Conservation (phyloP, 92 coral and sea anemone genomes). For the Zoanthus sociatus region DNA sequence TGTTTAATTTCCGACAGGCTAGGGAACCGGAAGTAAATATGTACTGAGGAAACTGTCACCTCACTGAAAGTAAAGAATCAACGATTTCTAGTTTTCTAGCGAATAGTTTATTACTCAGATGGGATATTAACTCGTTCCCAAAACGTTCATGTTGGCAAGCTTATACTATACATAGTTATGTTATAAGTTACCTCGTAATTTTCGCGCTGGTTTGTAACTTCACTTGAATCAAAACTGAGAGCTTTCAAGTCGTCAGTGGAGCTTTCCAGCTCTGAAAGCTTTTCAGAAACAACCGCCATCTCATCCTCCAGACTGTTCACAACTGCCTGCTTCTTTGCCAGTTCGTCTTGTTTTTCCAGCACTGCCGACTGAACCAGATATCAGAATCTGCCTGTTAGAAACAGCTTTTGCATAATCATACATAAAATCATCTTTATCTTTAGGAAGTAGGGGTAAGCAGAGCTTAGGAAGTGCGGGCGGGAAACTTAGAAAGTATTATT, state of each 20-base stretch:
- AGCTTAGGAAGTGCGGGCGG: no score
- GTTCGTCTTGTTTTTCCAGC: conserved; percentile 43
- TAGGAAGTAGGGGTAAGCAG: no score
- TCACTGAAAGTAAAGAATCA: no score
- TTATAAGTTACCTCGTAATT: conserved; percentile 75
- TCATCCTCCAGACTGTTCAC: conserved; percentile 69
- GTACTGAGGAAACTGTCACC: no score
- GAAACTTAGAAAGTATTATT: no score
- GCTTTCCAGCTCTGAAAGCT: conserved; percentile 74
- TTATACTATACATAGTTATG: not conserved
- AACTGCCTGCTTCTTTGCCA: conserved; percentile 57
- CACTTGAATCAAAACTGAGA: conserved; percentile 62
- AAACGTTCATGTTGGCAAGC: no score
- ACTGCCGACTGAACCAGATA: conserved; percentile 44
- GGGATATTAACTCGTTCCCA: no score
- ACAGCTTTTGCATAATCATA: not conserved
- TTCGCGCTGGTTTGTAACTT: conserved; percentile 78
- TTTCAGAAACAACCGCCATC: conserved; percentile 69
- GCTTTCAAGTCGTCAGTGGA: conserved; percentile 86
- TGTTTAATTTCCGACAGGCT: no score
- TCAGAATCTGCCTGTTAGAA: not conserved
- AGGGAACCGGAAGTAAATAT: no score
- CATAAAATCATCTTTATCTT: not conserved
- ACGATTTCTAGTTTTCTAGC: no score
- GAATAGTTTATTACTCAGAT: no score